Conservation (phyloP, 2,888 invertebrate species). For the Trichopria drosophilae region DNA sequence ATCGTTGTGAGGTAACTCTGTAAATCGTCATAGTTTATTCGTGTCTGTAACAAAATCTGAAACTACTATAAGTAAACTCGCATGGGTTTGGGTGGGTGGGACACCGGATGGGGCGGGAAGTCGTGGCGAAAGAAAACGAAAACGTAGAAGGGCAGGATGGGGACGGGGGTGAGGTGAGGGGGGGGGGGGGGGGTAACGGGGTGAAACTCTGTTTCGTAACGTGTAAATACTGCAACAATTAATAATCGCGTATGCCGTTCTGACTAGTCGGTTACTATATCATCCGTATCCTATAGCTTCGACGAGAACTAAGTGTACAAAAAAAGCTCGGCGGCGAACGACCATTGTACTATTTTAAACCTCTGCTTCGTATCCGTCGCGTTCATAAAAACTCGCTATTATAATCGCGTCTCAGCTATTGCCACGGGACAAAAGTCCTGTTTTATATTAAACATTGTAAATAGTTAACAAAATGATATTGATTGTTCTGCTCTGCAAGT, state of each 20-base stretch:
- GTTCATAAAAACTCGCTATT: conserved; percentile 29
- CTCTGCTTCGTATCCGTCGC: conserved; percentile 18
- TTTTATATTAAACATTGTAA: conserved; percentile 55
- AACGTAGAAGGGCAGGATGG: conserved; percentile 26
- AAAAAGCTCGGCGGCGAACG: no score
- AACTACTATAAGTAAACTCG: conserved; percentile 19
- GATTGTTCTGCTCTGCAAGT: conserved; percentile 48
- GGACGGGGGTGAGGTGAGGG: conserved; percentile 16
- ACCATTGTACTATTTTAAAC: conserved; percentile 9
- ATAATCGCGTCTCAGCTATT: conserved; percentile 49
- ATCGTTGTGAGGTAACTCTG: conserved; percentile 54
- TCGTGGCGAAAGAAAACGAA: conserved; percentile 14
- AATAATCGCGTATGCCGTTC: conserved; percentile 54
- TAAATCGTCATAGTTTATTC: conserved; percentile 32
- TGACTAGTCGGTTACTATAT: conserved; percentile 57
- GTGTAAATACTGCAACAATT: conserved; percentile 57
- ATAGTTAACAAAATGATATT: conserved; percentile 58
- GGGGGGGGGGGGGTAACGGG: conserved; percentile 27
- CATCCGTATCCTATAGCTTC: no score
- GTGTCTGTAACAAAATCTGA: conserved; percentile 45
- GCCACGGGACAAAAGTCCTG: conserved; percentile 54
- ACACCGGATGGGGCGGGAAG: no score
- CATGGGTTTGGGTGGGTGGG: no score
- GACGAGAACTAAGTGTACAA: no score
- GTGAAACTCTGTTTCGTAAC: conserved; percentile 43